These are phyloP conservation scores for Nomada fucata DNA, from an alignment of 2,888 invertebrate species.

Conservation along the genomic window DNA sequence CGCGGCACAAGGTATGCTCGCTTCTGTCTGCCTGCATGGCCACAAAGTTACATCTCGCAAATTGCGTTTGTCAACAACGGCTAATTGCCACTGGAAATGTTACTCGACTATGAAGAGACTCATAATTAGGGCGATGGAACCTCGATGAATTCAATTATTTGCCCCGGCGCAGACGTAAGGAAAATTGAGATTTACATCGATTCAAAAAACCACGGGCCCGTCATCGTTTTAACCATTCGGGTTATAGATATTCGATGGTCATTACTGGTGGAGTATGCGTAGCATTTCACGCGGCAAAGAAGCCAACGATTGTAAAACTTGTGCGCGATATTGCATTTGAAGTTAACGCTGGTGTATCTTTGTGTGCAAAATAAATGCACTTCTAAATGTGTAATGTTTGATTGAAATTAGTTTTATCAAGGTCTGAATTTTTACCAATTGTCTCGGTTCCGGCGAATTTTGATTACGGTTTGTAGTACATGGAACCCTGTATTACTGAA, in stretches of 20 bases:
- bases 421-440: no score
- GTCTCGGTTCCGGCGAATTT: no score
- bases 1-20: slow-evolving; percentile 59
- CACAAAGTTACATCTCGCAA: slow-evolving; percentile 81
- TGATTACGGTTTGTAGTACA: no score
- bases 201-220: not conserved
- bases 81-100: slow-evolving; percentile 82
- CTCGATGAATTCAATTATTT: slow-evolving; percentile 77
- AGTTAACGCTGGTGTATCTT: no score
- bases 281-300: no score
- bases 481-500: no score
- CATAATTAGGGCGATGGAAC: slow-evolving; percentile 80
- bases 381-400: no score
- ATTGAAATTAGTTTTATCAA: no score
- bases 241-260: not conserved
- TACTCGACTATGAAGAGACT: slow-evolving; percentile 80
- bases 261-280: no score
- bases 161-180: slow-evolving; percentile 36
- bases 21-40: slow-evolving; percentile 54
- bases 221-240: not conserved
- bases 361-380: no score
- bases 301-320: no score
- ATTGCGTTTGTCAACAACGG: slow-evolving; percentile 83
- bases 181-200: slow-evolving; percentile 18
- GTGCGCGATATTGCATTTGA: no score